A percentile compares a stretch with the other conserved stretches of the same genome.
phyloP scores from a whole-genome alignment of 2,888 invertebrate genomes.

The Catocala nupta region DNA sequence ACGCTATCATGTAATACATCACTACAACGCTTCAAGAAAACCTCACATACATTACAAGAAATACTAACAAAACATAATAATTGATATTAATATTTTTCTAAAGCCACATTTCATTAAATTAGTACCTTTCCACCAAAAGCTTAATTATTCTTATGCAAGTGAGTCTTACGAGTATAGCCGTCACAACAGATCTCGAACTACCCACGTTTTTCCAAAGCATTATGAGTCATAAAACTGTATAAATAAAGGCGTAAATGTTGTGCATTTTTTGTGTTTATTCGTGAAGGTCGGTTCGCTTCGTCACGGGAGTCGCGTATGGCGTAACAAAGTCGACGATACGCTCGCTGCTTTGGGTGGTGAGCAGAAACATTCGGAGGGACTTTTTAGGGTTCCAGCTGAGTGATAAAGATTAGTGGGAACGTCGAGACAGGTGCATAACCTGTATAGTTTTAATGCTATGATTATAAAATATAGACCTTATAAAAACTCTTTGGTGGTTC shows the following conservation, averaged over 20 bases:
- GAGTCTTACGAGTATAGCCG: constrained; percentile 32
- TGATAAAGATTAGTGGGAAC: constrained; percentile 36
- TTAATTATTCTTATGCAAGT: constrained; percentile 50
- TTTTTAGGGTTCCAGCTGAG: constrained; percentile 34
- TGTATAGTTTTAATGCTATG: no score
- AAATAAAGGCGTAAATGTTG: constrained; percentile 23
- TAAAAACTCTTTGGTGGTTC: no score
- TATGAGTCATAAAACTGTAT: constrained; percentile 4
- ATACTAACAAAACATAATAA: constrained; percentile 11
- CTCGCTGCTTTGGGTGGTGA: constrained; percentile 62
- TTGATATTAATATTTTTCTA: constrained; percentile 3
- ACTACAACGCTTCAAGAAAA: background rate
- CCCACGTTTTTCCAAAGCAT: constrained; percentile 14
- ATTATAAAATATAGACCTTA: no score
- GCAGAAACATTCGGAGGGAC: constrained; percentile 42
- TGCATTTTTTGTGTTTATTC: constrained; percentile 18
- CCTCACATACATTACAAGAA: constrained; percentile 8
- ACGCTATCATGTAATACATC: background rate
- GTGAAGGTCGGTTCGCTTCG: constrained; percentile 52
- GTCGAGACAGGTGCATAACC: background rate
- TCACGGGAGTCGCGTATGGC: constrained; percentile 74
- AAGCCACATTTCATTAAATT: constrained; percentile 31
- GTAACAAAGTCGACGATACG: constrained; percentile 68
- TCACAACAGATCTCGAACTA: constrained; percentile 20
- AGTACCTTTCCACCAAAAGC: constrained; percentile 41